Conservation (phyloP, 2,113 vertebrate species). For the Turnix velox region DNA sequence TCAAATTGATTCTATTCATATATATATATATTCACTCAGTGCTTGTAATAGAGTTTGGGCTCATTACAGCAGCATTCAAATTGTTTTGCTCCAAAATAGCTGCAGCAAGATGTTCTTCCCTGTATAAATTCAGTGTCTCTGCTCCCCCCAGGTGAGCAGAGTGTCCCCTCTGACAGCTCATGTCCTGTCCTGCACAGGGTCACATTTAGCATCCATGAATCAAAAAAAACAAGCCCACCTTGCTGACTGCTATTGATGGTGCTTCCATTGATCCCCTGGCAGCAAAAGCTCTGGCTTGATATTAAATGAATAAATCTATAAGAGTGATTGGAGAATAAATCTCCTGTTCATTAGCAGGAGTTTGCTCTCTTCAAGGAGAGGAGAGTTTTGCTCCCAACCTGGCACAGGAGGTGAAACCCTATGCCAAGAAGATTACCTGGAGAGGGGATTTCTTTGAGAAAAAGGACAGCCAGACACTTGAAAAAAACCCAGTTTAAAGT, state of each 20-base stretch:
- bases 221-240: background rate
- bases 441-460: background rate
- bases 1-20: slow-evolving; percentile 1
- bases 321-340: background rate
- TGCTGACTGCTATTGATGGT: background rate
- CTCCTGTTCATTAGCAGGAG: background rate
- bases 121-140: background rate
- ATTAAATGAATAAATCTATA: background rate
- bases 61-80: background rate
- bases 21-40: background rate
- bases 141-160: background rate
- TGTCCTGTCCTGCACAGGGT: background rate
- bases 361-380: background rate
- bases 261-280: background rate
- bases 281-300: background rate
- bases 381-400: background rate
- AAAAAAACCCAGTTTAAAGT: background rate
- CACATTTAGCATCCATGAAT: background rate
- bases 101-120: background rate
- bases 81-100: background rate
- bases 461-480: background rate
- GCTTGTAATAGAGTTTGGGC: background rate
- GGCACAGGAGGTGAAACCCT: background rate
- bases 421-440: no score
- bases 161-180: background rate